A percentile compares a stretch with the other conserved stretches of the same genome.
Evolutionary conservation across 2,113 vertebrate species (phyloP).

Genomic region (Nannospalax galili): DNA sequence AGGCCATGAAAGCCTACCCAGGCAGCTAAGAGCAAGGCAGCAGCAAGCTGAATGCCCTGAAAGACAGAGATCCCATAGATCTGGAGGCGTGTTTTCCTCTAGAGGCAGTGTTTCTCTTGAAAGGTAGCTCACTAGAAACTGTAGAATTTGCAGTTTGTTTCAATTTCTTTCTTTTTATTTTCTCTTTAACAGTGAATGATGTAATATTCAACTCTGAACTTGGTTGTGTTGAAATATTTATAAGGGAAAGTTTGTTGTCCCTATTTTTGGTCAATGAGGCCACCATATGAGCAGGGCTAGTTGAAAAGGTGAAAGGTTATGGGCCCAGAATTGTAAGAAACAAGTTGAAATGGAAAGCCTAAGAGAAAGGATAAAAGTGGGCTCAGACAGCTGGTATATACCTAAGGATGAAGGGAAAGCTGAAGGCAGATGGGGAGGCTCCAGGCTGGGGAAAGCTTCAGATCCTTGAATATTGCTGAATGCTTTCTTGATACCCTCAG

Average conservation of each 20-base stretch:
- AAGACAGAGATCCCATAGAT: not conserved
- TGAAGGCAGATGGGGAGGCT: not conserved
- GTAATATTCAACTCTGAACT: conserved; percentile 10
- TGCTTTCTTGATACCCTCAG: not conserved
- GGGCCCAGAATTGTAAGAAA: not conserved
- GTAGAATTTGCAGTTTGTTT: not conserved
- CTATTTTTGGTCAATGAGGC: not conserved
- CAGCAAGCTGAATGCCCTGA: not conserved
- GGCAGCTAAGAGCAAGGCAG: not conserved
- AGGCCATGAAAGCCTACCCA: not conserved
- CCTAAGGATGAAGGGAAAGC: not conserved
- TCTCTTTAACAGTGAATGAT: not conserved
- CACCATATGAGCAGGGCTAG: not conserved
- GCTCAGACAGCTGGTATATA: not conserved
- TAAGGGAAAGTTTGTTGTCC: not conserved
- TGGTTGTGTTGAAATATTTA: not conserved
- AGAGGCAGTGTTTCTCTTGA: not conserved
- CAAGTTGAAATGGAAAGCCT: not conserved
- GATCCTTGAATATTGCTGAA: not conserved
- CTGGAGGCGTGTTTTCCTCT: not conserved
- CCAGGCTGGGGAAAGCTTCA: not conserved
- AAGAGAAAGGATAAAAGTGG: not conserved
- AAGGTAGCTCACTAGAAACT: not conserved
- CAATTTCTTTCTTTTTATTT: not conserved
- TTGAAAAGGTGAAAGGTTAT: not conserved